Evolutionary conservation across 2,113 vertebrate species (phyloP).

Genomic region (Hypanus sabinus): DNA sequence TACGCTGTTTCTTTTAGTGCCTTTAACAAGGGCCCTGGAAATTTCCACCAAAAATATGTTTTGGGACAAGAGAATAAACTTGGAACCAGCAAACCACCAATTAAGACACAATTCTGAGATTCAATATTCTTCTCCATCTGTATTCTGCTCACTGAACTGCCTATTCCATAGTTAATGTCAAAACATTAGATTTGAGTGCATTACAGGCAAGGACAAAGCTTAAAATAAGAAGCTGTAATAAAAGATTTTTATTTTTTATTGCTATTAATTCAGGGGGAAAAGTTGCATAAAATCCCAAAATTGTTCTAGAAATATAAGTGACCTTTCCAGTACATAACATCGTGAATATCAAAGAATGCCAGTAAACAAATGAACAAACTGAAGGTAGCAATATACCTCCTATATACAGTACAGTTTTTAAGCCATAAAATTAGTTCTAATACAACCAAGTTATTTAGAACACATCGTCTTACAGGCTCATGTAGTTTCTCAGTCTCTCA

Average conservation of each 20-base stretch:
- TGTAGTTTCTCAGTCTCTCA: slow-evolving; percentile 50
- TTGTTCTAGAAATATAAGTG: slow-evolving; percentile 91
- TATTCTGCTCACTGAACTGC: background rate
- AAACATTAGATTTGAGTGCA: background rate
- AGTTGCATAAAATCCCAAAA: slow-evolving; percentile 83
- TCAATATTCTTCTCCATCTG: background rate
- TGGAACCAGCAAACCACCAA: background rate
- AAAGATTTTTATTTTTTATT: slow-evolving; percentile 64
- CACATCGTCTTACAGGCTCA: slow-evolving; percentile 43
- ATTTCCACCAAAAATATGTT: background rate
- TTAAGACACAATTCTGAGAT: background rate
- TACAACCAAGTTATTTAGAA: slow-evolving; percentile 64
- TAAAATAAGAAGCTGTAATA: slow-evolving; percentile 35
- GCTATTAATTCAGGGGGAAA: slow-evolving; percentile 85
- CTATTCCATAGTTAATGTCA: background rate
- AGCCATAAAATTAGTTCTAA: slow-evolving; percentile 71
- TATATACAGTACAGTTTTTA: slow-evolving; percentile 80
- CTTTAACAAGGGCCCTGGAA: no score
- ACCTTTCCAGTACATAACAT: slow-evolving; percentile 80
- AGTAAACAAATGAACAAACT: slow-evolving; percentile 83
- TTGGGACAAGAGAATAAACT: background rate
- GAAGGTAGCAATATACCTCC: slow-evolving; percentile 67
- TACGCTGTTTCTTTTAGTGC: background rate
- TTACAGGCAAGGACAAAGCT: background rate
- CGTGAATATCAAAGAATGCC: slow-evolving; percentile 86